These are phyloP conservation scores for Napeogenes inachia DNA, from an alignment of 2,888 invertebrate species.

Conservation along the genomic window DNA sequence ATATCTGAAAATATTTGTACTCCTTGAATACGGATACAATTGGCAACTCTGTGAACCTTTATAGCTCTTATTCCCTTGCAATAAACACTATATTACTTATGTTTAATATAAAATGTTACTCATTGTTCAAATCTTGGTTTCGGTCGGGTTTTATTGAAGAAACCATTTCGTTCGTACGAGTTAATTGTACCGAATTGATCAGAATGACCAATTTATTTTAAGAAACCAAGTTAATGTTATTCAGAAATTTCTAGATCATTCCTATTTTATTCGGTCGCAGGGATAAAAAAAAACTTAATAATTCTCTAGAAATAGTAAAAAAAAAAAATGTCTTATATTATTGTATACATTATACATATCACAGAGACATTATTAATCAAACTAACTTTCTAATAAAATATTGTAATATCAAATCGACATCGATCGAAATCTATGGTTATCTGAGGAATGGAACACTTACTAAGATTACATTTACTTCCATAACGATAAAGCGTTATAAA, in stretches of 20 bases:
- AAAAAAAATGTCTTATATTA: too few species aligned
- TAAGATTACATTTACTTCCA: background rate
- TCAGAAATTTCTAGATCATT: background rate
- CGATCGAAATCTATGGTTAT: slow-evolving; percentile 2
- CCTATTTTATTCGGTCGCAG: too few species aligned
- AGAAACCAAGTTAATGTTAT: slow-evolving; percentile 2
- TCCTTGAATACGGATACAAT: slow-evolving; percentile 3
- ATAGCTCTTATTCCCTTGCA: background rate
- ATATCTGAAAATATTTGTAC: slow-evolving; percentile 47
- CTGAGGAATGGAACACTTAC: slow-evolving; percentile 6
- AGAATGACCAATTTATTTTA: slow-evolving; percentile 11
- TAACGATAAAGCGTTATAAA: background rate
- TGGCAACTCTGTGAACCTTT: background rate
- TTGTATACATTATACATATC: too few species aligned
- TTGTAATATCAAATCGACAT: background rate
- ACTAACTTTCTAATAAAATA: too few species aligned
- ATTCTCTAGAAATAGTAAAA: too few species aligned
- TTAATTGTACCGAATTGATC: slow-evolving; percentile 24
- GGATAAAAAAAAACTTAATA: too few species aligned
- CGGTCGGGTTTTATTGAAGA: slow-evolving; percentile 11
- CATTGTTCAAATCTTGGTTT: slow-evolving; percentile 4
- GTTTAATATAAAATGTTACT: background rate
- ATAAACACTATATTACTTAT: slow-evolving; percentile 7
- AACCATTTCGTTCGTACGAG: slow-evolving; percentile 16
- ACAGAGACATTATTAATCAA: too few species aligned